phyloP scores from a whole-genome alignment of 2,888 invertebrate genomes.

The Pachycephus smyrnensis region DNA sequence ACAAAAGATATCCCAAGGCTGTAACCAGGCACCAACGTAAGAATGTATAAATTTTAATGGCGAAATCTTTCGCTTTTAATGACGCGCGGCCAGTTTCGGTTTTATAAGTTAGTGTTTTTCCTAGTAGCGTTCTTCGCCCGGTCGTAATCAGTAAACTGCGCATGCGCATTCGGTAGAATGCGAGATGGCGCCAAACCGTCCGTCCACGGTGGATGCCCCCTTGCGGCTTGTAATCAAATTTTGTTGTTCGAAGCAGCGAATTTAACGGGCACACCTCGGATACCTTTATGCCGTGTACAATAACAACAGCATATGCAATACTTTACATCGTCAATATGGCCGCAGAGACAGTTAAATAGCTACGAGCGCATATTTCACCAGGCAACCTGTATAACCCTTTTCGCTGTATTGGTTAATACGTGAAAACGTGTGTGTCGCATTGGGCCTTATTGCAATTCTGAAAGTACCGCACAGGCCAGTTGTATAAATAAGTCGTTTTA shows the following conservation, averaged over 20 bases:
- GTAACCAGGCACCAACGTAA: background rate
- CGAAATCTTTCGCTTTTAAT: background rate
- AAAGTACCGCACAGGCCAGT: too few species aligned
- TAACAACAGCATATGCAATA: too few species aligned
- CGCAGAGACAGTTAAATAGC: too few species aligned
- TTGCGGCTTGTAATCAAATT: constrained; percentile 56
- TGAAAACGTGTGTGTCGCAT: too few species aligned
- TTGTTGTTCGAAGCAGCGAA: constrained; percentile 30
- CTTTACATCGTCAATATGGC: too few species aligned
- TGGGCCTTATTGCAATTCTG: too few species aligned
- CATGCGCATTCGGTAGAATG: background rate
- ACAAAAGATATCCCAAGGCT: too few species aligned
- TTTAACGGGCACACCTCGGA: background rate
- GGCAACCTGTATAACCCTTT: too few species aligned
- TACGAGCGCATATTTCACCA: too few species aligned
- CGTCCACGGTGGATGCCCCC: constrained; percentile 14
- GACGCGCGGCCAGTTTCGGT: constrained; percentile 31
- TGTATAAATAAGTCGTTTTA: too few species aligned
- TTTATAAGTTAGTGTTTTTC: constrained; percentile 57
- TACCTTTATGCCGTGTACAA: too few species aligned
- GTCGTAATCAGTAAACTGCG: constrained; percentile 25
- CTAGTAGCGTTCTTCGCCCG: constrained; percentile 48
- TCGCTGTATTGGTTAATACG: too few species aligned
- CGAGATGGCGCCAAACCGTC: background rate
- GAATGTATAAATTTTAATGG: constrained; percentile 14